Evolutionary conservation across 1,140 invertebrate genomes (phyloP).

Genomic region (Zaprionus davidi): DNA sequence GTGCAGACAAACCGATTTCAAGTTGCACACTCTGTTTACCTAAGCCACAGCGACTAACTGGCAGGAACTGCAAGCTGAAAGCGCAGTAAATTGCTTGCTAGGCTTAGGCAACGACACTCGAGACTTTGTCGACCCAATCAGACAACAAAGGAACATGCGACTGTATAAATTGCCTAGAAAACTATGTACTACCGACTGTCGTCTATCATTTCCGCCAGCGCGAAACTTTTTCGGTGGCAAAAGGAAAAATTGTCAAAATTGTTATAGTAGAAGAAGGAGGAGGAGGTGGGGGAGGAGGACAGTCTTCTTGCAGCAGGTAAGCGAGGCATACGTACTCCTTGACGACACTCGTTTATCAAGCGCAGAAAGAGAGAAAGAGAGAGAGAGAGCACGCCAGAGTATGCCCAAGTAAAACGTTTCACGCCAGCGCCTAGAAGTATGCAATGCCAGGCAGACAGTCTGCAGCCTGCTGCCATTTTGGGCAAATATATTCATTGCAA

Average conservation of each 20-base stretch:
- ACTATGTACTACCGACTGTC: conserved; percentile 73
- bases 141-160: conserved; percentile 71
- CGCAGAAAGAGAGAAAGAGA: not conserved
- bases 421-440: conserved; percentile 74
- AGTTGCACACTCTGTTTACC: conserved; percentile 6
- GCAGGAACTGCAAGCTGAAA: conserved; percentile 35
- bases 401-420: conserved; percentile 63
- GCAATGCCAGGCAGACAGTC: conserved; percentile 40
- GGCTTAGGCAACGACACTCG: conserved; percentile 45
- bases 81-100: conserved; percentile 56
- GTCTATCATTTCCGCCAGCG: conserved; percentile 75
- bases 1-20: conserved; percentile 1
- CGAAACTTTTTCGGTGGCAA: conserved; percentile 23
- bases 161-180: conserved; percentile 80
- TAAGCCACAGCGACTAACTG: conserved; percentile 29
- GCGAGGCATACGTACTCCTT: conserved; percentile 21
- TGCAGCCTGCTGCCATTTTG: conserved; percentile 42
- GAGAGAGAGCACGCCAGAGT: not conserved
- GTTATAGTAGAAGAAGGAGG: too few species aligned
- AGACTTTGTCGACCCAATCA: conserved; percentile 32
- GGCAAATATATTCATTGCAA: conserved; percentile 79
- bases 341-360: conserved; percentile 74
- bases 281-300: not conserved
- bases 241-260: conserved; percentile 69
- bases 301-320: conserved; percentile 48